Conservation (phyloP, 2,888 invertebrate genomes). For the Temnothorax rugatulus region DNA sequence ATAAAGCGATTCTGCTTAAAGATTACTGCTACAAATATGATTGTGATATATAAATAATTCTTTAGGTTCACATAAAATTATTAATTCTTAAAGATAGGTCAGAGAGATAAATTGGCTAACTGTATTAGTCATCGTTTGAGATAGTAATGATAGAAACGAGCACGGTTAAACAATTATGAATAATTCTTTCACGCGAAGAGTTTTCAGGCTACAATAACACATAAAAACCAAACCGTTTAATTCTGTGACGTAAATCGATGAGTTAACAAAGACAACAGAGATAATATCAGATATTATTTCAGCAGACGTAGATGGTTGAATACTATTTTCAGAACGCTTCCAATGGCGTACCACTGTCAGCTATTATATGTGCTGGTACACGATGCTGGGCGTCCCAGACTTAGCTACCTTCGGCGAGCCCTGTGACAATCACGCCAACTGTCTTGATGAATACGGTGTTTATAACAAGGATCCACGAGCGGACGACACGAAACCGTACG, state of each 20-base stretch:
- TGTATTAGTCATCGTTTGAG: not conserved
- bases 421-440: constrained; percentile 89
- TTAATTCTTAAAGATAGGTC: not conserved
- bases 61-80: not conserved
- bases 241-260: not conserved
- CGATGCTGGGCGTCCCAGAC: constrained; percentile 87
- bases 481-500: constrained; percentile 87
- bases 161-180: not conserved
- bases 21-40: not conserved
- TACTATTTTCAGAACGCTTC: constrained; percentile 87
- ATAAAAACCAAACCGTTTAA: not conserved
- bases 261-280: not conserved
- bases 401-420: constrained; percentile 87
- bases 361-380: constrained; percentile 91
- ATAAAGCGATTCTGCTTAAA: not conserved
- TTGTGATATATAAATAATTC: not conserved
- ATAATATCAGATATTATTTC: not conserved
- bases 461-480: constrained; percentile 88
- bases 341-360: constrained; percentile 89
- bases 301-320: not conserved
- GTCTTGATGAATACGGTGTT: constrained; percentile 86
- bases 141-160: not conserved
- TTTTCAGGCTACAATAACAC: not conserved
- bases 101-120: not conserved
- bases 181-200: not conserved